phyloP scores from a whole-genome alignment of 2,113 vertebrate species.

The Talpa occidentalis region DNA sequence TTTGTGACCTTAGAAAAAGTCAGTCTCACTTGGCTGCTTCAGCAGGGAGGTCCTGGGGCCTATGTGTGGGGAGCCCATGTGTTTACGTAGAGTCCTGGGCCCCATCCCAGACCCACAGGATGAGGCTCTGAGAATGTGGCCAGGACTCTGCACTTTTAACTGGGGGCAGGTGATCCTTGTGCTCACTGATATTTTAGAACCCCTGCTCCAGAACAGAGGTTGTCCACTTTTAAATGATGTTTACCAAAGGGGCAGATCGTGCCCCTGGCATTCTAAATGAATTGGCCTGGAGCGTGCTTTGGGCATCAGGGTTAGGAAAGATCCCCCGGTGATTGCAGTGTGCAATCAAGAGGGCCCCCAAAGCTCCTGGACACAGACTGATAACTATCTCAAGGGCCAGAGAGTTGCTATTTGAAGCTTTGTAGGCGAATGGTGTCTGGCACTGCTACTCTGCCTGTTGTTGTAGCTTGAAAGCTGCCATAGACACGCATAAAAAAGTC shows the following conservation, averaged over 20 bases:
- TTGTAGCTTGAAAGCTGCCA: background rate
- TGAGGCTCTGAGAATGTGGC: background rate
- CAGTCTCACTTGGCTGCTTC: background rate
- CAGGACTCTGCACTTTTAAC: background rate
- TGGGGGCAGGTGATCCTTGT: background rate
- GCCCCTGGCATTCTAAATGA: background rate
- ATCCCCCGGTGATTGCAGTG: background rate
- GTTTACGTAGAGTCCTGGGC: background rate
- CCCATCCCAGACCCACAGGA: rapidly evolving
- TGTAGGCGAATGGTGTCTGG: background rate
- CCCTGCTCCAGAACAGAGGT: background rate
- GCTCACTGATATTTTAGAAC: background rate
- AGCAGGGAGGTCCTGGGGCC: background rate
- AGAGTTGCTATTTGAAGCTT: background rate
- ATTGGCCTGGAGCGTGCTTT: background rate
- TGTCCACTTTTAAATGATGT: background rate
- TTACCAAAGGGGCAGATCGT: background rate
- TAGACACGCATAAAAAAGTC: no score
- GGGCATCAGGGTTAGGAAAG: background rate
- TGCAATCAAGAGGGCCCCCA: background rate
- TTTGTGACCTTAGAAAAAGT: background rate
- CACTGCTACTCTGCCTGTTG: no score
- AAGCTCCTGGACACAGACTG: background rate
- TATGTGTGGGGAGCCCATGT: background rate
- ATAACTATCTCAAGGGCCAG: background rate